These are phyloP conservation scores for Papilio aristodemus DNA, from an alignment of 1,140 invertebrate genomes.

Conservation along the genomic window DNA sequence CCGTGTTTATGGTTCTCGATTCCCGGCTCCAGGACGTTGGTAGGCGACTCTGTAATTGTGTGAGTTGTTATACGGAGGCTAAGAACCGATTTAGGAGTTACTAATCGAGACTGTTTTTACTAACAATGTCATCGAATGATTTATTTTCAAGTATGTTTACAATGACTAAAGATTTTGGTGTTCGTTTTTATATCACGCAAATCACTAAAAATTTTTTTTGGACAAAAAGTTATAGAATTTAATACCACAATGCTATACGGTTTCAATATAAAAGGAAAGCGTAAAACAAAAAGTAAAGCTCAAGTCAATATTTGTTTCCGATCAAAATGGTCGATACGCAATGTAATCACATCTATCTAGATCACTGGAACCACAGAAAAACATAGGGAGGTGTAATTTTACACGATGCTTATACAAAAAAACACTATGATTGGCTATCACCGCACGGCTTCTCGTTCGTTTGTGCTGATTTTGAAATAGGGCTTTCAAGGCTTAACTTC, in stretches of 20 bases:
- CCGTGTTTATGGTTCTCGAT: conserved; percentile 63
- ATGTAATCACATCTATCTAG: conserved; percentile 39
- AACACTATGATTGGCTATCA: conserved; percentile 55
- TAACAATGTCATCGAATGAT: not conserved
- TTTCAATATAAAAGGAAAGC: not conserved
- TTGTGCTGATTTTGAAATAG: conserved; percentile 34
- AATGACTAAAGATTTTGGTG: not conserved
- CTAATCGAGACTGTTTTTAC: not conserved
- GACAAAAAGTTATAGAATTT: too few relatives aligned
- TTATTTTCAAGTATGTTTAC: not conserved
- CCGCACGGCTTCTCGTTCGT: conserved; percentile 38
- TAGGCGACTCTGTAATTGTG: conserved; percentile 50
- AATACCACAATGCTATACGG: not conserved
- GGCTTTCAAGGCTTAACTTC: conserved; percentile 33
- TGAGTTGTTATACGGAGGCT: conserved; percentile 7
- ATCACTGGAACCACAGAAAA: conserved; percentile 57
- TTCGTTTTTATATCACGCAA: too few relatives aligned
- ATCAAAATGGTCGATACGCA: conserved; percentile 35
- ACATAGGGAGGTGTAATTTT: conserved; percentile 58
- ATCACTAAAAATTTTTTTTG: too few relatives aligned
- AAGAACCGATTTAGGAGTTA: not conserved
- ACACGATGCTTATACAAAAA: conserved; percentile 59
- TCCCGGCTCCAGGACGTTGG: conserved; percentile 39
- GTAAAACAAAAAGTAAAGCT: conserved; percentile 28
- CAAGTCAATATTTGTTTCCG: conserved; percentile 32